Evolutionary conservation across 1,140 invertebrate species (phyloP), one percentile per base, ranked within the genome.

Genomic region (Epicauta chinensis): DNA sequence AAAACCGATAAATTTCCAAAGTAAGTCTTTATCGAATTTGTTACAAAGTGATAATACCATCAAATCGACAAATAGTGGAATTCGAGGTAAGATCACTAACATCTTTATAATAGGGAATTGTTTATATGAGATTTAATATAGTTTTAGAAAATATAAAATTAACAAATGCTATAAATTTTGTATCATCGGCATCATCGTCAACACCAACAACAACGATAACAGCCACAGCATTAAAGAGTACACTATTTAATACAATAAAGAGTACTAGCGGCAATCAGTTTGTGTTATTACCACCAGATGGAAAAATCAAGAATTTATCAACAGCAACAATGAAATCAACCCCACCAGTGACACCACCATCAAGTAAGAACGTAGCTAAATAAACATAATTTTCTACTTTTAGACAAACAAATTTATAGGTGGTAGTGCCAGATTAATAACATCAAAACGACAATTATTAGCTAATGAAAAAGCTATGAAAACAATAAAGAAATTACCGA

Each of bases 121-220:
- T n/a, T n/a, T n/a, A n/a, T n/a, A 41, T 55, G 23, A 34, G 2
- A 12, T 0, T 9, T 47, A 12, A 48, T 56, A 13, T 44, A 68
- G 66, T 68, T 37, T 48, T 68, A 15, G 65, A 68, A 58, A 67
- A 67, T 39, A 60, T 67, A 12, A 58, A 58, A 16, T 41, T 68
- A 12, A 58, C 51, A 34, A 53, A 53, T 45, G 46, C 53, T 35
- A 46, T 55, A 10, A 53, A 52, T 9, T 23, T 23, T 23, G 23
- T 23, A 23, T 23, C 23, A 23, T 23, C 23, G 7, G 4, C 23
- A 23, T 7, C 23, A 23, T 3, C 23, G 7, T 7, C 23, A 23
- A 5, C 23, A 23, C 7, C 23, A 23, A 5, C 23, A 23, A 5
- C 23, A 23, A 3, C 23, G 23, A 5, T 23, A 23, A 23, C 23